phyloP scores from a whole-genome alignment of 2,113 vertebrate genomes.

The Sigmodon hispidus region DNA sequence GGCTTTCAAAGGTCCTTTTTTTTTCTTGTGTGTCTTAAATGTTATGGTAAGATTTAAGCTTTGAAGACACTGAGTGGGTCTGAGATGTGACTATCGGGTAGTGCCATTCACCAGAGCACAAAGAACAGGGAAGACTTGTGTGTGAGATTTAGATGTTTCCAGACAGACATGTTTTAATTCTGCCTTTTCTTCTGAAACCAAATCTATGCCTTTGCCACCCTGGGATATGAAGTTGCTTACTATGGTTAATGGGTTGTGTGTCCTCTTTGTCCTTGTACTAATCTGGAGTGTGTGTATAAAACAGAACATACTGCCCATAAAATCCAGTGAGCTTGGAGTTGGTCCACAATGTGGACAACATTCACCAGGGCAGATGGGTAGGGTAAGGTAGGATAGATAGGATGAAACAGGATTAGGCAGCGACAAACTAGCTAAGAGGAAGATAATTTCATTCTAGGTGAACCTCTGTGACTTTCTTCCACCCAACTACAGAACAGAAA shows the following conservation, averaged over 20 bases:
- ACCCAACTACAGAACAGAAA: constrained; percentile 84
- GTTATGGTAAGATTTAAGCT: constrained; percentile 81
- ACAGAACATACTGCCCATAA: constrained; percentile 86
- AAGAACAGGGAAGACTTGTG: constrained; percentile 69
- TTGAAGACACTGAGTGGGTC: constrained; percentile 74
- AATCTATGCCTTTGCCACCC: constrained; percentile 81
- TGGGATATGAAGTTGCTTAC: constrained; percentile 84
- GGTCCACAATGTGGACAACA: constrained; percentile 81
- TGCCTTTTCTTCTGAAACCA: constrained; percentile 83
- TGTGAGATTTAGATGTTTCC: constrained; percentile 74
- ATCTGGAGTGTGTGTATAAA: constrained; percentile 85
- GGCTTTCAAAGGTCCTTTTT: constrained; percentile 69
- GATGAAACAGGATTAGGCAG: constrained; percentile 85
- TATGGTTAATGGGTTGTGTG: constrained; percentile 87
- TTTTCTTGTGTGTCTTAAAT: constrained; percentile 79
- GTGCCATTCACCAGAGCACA: constrained; percentile 68
- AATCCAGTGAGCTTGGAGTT: constrained; percentile 84
- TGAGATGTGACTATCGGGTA: constrained; percentile 77
- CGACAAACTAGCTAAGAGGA: constrained; percentile 86
- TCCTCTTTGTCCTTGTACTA: constrained; percentile 88
- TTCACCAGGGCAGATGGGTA: constrained; percentile 88
- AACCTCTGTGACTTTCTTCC: constrained; percentile 83
- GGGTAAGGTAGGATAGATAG: too few species aligned
- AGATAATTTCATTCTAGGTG: constrained; percentile 86
- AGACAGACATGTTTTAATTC: constrained; percentile 79